Percentiles rank a stretch among this genome's conserved stretches.
phyloP scores from a whole-genome alignment of 1,140 invertebrate species.

The Diprion similis region DNA sequence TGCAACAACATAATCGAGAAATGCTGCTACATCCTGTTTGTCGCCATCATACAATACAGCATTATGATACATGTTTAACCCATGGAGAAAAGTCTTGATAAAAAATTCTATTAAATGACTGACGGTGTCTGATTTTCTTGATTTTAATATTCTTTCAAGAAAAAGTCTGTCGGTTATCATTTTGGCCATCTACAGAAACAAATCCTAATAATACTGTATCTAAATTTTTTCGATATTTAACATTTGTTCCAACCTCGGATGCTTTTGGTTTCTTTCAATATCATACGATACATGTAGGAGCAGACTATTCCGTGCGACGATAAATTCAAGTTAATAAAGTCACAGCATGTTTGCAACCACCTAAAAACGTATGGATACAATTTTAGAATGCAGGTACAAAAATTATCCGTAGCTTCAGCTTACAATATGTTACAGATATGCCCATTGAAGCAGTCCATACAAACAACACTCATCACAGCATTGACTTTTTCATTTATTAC shows the following conservation, averaged over 20 bases:
- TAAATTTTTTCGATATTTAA: not conserved
- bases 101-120: slow-evolving; percentile 16
- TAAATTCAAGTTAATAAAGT: slow-evolving; percentile 34
- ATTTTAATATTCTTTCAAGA: slow-evolving; percentile 23
- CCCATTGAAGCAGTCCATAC: slow-evolving; percentile 36
- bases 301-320: slow-evolving; percentile 27
- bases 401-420: slow-evolving; percentile 9
- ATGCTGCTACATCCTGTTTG: slow-evolving; percentile 21
- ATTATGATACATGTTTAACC: slow-evolving; percentile 30
- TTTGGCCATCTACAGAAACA: not conserved
- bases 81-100: slow-evolving; percentile 14
- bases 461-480: slow-evolving; percentile 28
- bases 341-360: slow-evolving; percentile 35
- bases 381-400: not conserved
- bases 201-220: not conserved
- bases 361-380: slow-evolving; percentile 19
- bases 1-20: slow-evolving; percentile 26
- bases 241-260: slow-evolving; percentile 19
- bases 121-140: slow-evolving; percentile 26
- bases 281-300: slow-evolving; percentile 29
- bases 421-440: slow-evolving; percentile 10
- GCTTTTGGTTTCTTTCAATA: slow-evolving; percentile 36
- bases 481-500: slow-evolving; percentile 31
- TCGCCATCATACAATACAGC: slow-evolving; percentile 22
- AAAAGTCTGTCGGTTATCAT: slow-evolving; percentile 5